Evolutionary conservation across 2,797 vertebrate species (phyloP).

Genomic region (Lates japonicus): DNA sequence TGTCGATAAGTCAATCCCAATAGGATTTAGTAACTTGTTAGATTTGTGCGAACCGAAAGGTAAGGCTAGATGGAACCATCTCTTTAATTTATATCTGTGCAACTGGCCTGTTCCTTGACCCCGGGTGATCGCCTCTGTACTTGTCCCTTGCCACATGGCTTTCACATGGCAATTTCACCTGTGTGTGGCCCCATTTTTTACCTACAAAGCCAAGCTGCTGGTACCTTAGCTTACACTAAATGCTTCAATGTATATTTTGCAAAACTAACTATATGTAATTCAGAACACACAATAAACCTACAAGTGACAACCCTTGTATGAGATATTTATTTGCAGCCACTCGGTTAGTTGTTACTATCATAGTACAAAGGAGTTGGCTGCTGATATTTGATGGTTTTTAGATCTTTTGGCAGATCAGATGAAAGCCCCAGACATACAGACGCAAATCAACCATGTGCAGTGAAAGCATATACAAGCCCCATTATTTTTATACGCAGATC

Average conservation of each 20-base stretch:
- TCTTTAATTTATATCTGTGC: conserved; percentile 29
- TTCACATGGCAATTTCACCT: conserved; percentile 25
- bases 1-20: conserved; percentile 72
- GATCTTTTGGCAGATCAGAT: background rate
- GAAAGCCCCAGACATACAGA: background rate
- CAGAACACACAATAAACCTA: background rate
- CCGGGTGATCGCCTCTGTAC: conserved; percentile 28
- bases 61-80: conserved; percentile 28
- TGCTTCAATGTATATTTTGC: background rate
- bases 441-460: background rate
- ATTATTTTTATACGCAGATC: too few species aligned
- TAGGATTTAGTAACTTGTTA: conserved; percentile 66
- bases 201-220: background rate
- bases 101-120: conserved; percentile 11
- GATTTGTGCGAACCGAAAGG: conserved; percentile 43
- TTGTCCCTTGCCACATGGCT: conserved; percentile 37
- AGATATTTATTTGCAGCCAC: too few species aligned
- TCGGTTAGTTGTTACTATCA: background rate
- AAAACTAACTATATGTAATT: background rate
- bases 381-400: background rate
- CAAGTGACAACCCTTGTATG: background rate
- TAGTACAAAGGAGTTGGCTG: too few species aligned
- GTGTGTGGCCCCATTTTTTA: conserved; percentile 24
- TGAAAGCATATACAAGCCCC: too few species aligned
- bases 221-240: background rate